phyloP scores from a whole-genome alignment of 2,797 vertebrate genomes.

The Morus bassanus region DNA sequence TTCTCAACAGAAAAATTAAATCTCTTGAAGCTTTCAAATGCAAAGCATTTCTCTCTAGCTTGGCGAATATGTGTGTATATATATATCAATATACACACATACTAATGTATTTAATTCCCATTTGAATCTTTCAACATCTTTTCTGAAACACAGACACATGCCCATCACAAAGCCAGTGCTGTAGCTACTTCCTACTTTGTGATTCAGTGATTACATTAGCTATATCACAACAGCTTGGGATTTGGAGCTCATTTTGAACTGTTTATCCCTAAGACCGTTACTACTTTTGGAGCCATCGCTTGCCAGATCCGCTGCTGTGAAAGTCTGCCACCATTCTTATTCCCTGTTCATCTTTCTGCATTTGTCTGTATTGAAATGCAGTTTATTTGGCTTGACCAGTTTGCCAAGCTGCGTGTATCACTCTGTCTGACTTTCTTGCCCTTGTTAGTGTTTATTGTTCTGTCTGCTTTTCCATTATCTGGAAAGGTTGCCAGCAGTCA shows the following conservation, averaged over 20 bases:
- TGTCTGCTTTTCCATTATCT: neutral
- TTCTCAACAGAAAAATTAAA: neutral
- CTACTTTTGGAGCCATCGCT: neutral
- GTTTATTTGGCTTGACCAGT: neutral
- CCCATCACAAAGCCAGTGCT: neutral
- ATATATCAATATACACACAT: neutral
- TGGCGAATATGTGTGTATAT: neutral
- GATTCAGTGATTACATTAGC: neutral
- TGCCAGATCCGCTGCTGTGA: neutral
- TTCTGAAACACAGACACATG: neutral
- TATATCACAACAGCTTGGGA: neutral
- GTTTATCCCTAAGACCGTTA: neutral
- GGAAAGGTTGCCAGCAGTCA: neutral
- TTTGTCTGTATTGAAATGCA: neutral
- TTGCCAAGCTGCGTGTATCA: neutral
- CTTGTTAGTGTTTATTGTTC: neutral
- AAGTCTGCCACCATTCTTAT: slow-evolving; percentile 29
- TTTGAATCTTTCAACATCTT: neutral
- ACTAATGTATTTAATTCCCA: neutral
- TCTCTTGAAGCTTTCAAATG: neutral
- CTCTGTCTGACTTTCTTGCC: neutral
- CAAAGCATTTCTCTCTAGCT: neutral
- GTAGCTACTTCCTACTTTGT: neutral
- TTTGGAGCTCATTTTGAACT: slow-evolving; percentile 4
- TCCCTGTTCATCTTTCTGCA: neutral